Conservation (phyloP, 2,113 vertebrate genomes). For the Gavialis gangeticus region DNA sequence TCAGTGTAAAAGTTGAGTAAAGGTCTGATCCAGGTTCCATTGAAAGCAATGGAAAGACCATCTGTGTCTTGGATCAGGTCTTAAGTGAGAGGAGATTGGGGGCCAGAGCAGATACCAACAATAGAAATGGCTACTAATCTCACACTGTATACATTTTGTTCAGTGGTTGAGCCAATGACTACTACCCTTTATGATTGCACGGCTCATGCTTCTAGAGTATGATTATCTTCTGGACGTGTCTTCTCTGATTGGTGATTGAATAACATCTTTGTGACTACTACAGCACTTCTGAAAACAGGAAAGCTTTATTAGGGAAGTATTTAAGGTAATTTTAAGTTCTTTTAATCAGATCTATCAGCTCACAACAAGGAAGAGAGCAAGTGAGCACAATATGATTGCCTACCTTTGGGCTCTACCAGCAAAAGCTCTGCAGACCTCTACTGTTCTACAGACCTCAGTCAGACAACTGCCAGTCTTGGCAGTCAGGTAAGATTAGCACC, state of each 20-base stretch:
- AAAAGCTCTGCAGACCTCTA: not conserved
- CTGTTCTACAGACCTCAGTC: accelerated
- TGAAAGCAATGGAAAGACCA: not conserved
- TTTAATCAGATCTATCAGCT: not conserved
- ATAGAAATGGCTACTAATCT: not conserved
- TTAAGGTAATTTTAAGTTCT: not conserved
- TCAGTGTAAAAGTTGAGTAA: not conserved
- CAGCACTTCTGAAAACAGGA: not conserved
- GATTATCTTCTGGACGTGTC: not conserved
- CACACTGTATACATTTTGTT: not conserved
- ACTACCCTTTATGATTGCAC: not conserved
- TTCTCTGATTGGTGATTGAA: not conserved
- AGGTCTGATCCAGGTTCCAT: accelerated
- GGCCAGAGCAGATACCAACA: not conserved
- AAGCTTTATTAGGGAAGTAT: not conserved
- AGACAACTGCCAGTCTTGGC: accelerated
- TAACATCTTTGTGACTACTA: not conserved
- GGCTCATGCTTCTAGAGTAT: not conserved
- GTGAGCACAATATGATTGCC: not conserved
- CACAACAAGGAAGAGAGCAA: not conserved
- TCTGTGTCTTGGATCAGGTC: not conserved
- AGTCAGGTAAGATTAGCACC: accelerated
- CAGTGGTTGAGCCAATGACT: not conserved
- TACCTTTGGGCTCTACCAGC: accelerated
- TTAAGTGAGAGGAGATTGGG: not conserved